phyloP scores from a whole-genome alignment of 2,888 invertebrate genomes.

The Erynnis tages region DNA sequence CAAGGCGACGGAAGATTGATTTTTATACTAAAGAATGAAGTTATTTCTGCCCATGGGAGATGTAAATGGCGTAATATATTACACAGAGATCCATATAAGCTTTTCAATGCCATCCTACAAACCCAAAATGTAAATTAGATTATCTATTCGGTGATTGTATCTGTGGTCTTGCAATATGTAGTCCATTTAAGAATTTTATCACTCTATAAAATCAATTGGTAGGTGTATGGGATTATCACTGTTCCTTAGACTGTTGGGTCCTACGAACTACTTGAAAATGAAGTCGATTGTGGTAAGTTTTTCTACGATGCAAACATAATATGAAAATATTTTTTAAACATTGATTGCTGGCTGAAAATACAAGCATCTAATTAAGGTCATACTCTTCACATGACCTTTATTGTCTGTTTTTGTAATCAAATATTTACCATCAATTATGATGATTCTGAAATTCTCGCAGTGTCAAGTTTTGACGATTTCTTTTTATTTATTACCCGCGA shows the following conservation, averaged over 20 bases:
- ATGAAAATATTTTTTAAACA: too few species aligned
- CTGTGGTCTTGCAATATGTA: conserved; percentile 61
- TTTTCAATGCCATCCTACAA: conserved; percentile 61
- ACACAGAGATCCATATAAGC: conserved; percentile 60
- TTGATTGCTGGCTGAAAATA: too few species aligned
- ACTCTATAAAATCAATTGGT: conserved; percentile 68
- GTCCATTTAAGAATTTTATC: conserved; percentile 65
- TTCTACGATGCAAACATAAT: conserved; percentile 1
- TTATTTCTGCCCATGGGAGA: conserved; percentile 47
- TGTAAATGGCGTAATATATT: conserved; percentile 56
- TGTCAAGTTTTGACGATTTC: too few species aligned
- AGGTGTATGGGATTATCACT: conserved; percentile 54
- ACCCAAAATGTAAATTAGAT: conserved; percentile 64
- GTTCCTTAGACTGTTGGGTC: conserved; percentile 45
- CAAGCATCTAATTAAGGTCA: too few species aligned
- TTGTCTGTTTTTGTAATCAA: too few species aligned
- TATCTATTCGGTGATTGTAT: conserved; percentile 58
- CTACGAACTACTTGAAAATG: conserved; percentile 53
- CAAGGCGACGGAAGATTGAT: conserved; percentile 13
- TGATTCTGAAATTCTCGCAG: too few species aligned
- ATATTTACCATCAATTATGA: too few species aligned
- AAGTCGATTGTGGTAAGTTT: conserved; percentile 63
- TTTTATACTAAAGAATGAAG: conserved; percentile 17
- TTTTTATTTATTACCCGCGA: too few species aligned
- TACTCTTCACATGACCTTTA: too few species aligned